Percentiles rank a stretch among this genome's conserved stretches.
Evolutionary conservation across 2,113 vertebrate species (phyloP).

Genomic region (Ariopsis seemanni): DNA sequence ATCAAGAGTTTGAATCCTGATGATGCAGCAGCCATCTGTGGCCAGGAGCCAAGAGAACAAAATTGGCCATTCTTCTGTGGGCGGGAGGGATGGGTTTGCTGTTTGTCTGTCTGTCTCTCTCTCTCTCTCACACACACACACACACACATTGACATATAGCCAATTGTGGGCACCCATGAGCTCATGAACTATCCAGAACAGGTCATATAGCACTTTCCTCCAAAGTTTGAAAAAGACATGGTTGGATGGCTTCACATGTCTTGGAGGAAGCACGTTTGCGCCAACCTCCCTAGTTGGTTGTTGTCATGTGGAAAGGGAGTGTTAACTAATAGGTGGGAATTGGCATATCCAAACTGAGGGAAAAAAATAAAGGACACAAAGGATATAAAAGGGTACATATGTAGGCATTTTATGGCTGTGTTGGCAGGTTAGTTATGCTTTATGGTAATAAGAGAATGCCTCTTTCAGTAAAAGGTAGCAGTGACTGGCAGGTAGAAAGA

Average conservation of each 20-base stretch:
- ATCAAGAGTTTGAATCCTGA: not conserved
- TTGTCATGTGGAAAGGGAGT: not conserved
- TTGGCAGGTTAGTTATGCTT: not conserved
- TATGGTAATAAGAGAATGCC: constrained; percentile 10
- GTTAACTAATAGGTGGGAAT: not conserved
- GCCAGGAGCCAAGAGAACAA: not conserved
- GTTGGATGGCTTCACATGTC: not conserved
- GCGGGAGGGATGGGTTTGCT: not conserved
- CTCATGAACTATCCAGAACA: not conserved
- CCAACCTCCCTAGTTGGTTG: not conserved
- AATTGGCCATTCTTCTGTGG: not conserved
- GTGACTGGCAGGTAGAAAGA: constrained; percentile 67
- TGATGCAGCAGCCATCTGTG: not conserved
- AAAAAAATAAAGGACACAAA: not conserved
- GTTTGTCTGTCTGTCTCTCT: not conserved
- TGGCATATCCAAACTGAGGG: not conserved
- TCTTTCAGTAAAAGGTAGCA: constrained; percentile 31
- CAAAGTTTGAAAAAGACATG: not conserved
- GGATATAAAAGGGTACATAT: not conserved
- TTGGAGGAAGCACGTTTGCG: not conserved
- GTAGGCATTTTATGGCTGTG: constrained; percentile 20
- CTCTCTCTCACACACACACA: not conserved
- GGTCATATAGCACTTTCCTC: not conserved
- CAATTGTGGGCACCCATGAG: too few relatives aligned
- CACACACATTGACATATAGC: not conserved